Conservation (phyloP, 2,113 vertebrate genomes). For the Prochilodus magdalenae region DNA sequence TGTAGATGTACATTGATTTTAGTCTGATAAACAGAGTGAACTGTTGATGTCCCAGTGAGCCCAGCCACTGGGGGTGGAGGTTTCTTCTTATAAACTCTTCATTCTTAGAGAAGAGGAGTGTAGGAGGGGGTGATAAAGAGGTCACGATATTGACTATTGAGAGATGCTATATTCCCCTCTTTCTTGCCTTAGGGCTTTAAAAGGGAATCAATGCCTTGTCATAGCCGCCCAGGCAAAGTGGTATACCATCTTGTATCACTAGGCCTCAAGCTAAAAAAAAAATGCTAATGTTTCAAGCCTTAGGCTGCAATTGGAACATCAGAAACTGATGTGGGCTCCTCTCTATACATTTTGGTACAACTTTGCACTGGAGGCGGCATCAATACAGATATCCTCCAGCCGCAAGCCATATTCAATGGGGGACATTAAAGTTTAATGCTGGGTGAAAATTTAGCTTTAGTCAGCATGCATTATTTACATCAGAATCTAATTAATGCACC, state of each 20-base stretch:
- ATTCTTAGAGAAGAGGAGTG: conserved; percentile 37
- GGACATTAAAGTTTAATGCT: conserved; percentile 66
- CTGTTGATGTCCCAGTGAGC: background rate
- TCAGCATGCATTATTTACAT: conserved; percentile 75
- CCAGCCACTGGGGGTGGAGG: background rate
- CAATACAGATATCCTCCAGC: conserved; percentile 66
- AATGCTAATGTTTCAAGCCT: conserved; percentile 21
- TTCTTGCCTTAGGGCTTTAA: conserved; percentile 39
- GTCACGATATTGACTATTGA: conserved; percentile 51
- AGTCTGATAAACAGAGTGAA: background rate
- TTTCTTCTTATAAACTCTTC: conserved; percentile 41
- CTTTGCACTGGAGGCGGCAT: conserved; percentile 54
- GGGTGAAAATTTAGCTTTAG: conserved; percentile 70
- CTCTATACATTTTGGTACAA: conserved; percentile 13
- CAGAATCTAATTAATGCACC: conserved; percentile 71
- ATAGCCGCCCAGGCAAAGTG: conserved; percentile 31
- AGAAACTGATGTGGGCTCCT: conserved; percentile 17
- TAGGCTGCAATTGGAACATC: conserved; percentile 39
- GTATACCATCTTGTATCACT: conserved; percentile 9
- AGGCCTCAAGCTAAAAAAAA: conserved; percentile 10
- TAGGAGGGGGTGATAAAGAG: conserved; percentile 32
- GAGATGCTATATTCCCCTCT: conserved; percentile 22
- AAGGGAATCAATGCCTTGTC: conserved; percentile 44
- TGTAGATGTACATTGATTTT: background rate
- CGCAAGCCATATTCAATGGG: conserved; percentile 47